phyloP scores from a whole-genome alignment of 2,113 vertebrate genomes.

The Nicator chloris region DNA sequence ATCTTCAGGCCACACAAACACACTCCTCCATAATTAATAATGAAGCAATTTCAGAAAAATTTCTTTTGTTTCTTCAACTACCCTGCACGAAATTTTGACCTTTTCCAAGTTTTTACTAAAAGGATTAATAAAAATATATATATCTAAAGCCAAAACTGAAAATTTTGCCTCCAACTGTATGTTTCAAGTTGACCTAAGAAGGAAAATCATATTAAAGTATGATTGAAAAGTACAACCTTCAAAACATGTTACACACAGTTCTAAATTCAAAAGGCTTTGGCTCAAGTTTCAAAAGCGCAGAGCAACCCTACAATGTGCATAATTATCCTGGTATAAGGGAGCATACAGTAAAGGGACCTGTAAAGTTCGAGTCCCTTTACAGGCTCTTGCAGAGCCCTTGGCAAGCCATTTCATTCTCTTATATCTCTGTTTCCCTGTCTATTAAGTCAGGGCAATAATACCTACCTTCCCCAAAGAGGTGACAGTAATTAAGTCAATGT shows the following conservation, averaged over 20 bases:
- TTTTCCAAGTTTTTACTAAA: not conserved
- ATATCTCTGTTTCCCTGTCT: constrained; percentile 47
- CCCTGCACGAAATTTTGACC: not conserved
- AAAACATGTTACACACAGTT: not conserved
- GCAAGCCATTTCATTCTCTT: constrained; percentile 41
- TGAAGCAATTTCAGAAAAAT: not conserved
- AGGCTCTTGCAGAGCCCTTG: constrained; percentile 12
- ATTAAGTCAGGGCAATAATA: constrained; percentile 50
- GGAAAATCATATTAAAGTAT: not conserved
- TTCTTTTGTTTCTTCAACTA: not conserved
- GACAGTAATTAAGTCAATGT: constrained; percentile 68
- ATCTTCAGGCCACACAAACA: not conserved
- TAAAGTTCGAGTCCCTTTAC: constrained; percentile 38
- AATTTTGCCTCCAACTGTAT: not conserved
- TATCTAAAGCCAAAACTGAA: not conserved
- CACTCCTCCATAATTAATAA: not conserved
- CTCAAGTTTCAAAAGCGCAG: constrained; percentile 25
- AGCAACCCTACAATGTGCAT: not conserved
- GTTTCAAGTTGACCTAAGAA: not conserved
- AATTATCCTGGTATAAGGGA: constrained; percentile 6
- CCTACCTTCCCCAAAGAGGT: constrained; percentile 53
- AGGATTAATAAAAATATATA: not conserved
- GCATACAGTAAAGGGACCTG: not conserved
- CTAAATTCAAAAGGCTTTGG: constrained; percentile 1
- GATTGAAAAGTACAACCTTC: not conserved